Percentiles rank a stretch among this genome's conserved stretches.
These are phyloP conservation scores for Paraplagusia blochii DNA, from an alignment of 2,113 vertebrate genomes.

Conservation along the genomic window DNA sequence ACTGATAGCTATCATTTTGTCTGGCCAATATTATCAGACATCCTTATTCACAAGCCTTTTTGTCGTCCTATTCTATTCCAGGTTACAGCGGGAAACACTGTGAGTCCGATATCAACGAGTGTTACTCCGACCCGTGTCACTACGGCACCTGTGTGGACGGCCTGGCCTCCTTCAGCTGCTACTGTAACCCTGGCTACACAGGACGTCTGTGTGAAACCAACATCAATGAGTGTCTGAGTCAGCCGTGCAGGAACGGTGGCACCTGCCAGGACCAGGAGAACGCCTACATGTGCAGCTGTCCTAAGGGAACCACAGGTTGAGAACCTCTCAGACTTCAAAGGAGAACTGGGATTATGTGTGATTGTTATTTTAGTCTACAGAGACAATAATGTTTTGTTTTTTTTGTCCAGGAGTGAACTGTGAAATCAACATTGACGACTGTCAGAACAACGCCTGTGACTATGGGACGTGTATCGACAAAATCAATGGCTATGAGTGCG, in stretches of 20 bases:
- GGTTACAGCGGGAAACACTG: constrained; percentile 87
- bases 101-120: constrained; percentile 87
- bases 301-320: constrained; percentile 88
- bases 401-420: constrained; percentile 84
- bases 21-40: too few species aligned
- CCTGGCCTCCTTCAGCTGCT: constrained; percentile 86
- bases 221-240: constrained; percentile 92
- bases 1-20: too few species aligned
- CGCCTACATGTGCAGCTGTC: constrained; percentile 84
- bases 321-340: not conserved
- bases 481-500: constrained; percentile 90
- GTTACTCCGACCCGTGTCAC: constrained; percentile 87
- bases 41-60: too few species aligned
- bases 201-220: constrained; percentile 91
- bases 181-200: constrained; percentile 84
- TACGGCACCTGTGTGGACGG: constrained; percentile 88
- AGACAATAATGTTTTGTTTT: not conserved
- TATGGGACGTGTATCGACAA: constrained; percentile 92
- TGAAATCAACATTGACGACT: constrained; percentile 92
- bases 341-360: not conserved
- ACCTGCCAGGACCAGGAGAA: constrained; percentile 89
- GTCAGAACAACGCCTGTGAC: constrained; percentile 87
- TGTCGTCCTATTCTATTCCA: constrained; percentile 44
- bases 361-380: too few species aligned
- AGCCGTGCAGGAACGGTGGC: constrained; percentile 90